Conservation (phyloP, 2,797 vertebrate species). For the Geotrypetes seraphini region DNA sequence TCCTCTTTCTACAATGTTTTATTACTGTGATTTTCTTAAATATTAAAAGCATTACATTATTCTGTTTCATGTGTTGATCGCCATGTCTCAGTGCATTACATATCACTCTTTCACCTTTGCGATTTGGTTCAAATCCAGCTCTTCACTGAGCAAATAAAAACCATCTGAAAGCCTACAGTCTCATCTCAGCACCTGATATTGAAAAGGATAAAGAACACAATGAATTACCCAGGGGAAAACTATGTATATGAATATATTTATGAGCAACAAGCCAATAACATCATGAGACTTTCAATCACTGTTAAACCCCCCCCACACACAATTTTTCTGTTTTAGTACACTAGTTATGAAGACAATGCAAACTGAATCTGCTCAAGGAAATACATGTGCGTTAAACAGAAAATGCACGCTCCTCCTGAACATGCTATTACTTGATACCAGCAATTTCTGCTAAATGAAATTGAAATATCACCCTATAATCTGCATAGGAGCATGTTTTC, state of each 20-base stretch:
- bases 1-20: conserved; percentile 56
- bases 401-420: too few species aligned
- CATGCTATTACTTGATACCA: too few species aligned
- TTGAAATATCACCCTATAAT: too few species aligned
- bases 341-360: conserved; percentile 13
- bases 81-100: conserved; percentile 61
- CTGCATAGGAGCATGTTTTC: too few species aligned
- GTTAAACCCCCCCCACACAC: too few species aligned
- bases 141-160: conserved; percentile 52
- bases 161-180: conserved; percentile 56
- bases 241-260: conserved; percentile 41
- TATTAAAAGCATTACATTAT: conserved; percentile 68
- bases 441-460: too few species aligned
- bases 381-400: conserved; percentile 36
- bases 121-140: conserved; percentile 62
- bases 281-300: conserved; percentile 13
- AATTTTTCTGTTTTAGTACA: conserved; percentile 7
- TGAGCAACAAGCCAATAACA: conserved; percentile 33
- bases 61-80: conserved; percentile 57
- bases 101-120: conserved; percentile 59
- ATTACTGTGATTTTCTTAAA: conserved; percentile 63
- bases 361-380: conserved; percentile 38
- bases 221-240: conserved; percentile 47
- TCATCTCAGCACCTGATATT: conserved; percentile 40
- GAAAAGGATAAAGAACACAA: conserved; percentile 46